phyloP scores from a whole-genome alignment of 1,140 invertebrate genomes.

The Zaprionus gabonicus region DNA sequence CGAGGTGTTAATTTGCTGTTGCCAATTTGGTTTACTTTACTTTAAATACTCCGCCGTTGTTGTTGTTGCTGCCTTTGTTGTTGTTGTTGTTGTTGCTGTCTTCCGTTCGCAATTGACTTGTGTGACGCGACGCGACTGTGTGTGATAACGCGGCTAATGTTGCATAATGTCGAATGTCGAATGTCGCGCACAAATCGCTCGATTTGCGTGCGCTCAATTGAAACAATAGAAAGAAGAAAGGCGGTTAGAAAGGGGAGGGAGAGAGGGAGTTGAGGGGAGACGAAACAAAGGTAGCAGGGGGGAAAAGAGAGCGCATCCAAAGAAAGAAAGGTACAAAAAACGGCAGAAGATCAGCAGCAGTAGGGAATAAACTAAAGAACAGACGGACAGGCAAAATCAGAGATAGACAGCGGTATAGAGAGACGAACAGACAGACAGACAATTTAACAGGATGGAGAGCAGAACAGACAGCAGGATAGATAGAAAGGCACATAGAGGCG shows the following conservation, averaged over 20 bases:
- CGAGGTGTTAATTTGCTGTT: conserved; percentile 73
- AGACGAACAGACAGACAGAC: neutral
- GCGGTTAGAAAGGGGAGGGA: neutral
- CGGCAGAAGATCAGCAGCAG: neutral
- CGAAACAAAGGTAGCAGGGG: neutral
- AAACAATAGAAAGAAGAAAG: conserved; percentile 2
- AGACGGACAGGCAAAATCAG: neutral
- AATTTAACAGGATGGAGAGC: neutral
- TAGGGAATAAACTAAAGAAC: neutral
- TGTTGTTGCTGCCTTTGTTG: neutral
- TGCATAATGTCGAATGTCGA: conserved; percentile 40
- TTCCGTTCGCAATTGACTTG: conserved; percentile 32
- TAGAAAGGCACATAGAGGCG: no score
- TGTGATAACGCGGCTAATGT: conserved; percentile 41
- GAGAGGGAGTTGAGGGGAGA: neutral
- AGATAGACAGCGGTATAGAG: neutral
- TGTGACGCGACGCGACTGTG: conserved; percentile 18
- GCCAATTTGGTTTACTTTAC: conserved; percentile 52
- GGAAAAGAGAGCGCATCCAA: neutral
- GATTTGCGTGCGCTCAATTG: conserved; percentile 23
- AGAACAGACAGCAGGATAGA: neutral
- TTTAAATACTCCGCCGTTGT: neutral
- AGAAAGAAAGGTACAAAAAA: neutral
- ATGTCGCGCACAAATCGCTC: conserved; percentile 16
- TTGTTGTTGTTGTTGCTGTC: conserved; percentile 5